Base-by-base conservation (phyloP, 1,140 invertebrate species). In the Calycopis cecrops region DNA sequence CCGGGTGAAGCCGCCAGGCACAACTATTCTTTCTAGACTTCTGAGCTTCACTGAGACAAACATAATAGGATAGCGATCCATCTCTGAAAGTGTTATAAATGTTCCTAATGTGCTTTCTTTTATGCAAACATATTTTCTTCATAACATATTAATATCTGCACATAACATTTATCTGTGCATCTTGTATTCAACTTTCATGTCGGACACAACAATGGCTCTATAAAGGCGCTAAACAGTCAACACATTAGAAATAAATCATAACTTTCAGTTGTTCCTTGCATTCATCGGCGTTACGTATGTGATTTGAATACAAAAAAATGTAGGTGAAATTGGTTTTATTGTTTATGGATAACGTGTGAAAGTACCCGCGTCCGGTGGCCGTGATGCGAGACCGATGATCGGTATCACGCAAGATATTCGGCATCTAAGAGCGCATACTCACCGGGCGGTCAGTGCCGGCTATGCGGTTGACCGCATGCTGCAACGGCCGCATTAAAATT, bases 311-410 rank as follows among this genome's bases (percentile, higher is more conserved):
- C 40, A 54, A 50, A 65, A 50, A 60, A 60, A 78, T 71, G 69
- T 75, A 64, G 71, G 73, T 71, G 78, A 79, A 77, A 79, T 68
- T 79, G 56, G 58, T 51, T 54, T 65, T 57, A 60, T 62, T 69
- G 57, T 61, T 49, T 64, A 59, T 62, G 55, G 55, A 60, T 63
- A 67, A 74, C 64, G 73, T 72, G 79, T 79, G 79, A 83, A 83
- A 80, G 79, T 80, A 63, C 38, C 62, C 50, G 68, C 62, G 69
- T 60, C 67, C 65, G 73, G 63, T 55, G 65, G 60, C 57, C 58
- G 55, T 63, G 55, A 66, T 65, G 75, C 76, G 79, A 60, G 62
- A 76, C 74, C 62, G 73, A 60, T 57, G 61, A 63, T 65, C 65
- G 49, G 55, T 62, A 76, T 70, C 60, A 67, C 60, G 59, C 61